Base-by-base conservation (phyloP, 2,888 invertebrate species). In the Galeopsomyia nigrocyanea region DNA sequence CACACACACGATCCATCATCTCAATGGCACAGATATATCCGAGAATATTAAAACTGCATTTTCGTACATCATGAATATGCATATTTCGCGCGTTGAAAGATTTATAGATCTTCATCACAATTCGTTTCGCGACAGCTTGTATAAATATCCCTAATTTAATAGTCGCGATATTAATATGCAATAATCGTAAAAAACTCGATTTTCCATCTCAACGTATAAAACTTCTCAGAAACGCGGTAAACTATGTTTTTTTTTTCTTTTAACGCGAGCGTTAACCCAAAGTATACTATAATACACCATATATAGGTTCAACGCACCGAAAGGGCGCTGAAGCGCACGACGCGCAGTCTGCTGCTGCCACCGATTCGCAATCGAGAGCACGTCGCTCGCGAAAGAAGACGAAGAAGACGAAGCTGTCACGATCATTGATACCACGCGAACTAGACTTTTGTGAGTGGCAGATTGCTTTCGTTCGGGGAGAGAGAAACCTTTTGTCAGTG, bases 1-100 rank as follows among this genome's bases (percentile, higher is more conserved):
- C 13, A 10, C 39, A 39, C 13, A 10, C 22, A 65, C 56, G 63
- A 65, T 73, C 68, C 61, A 73, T 73, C 64, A 61, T 50, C 60
- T 56, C 55, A 66, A 71, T 57, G 55, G 53, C 51, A 16, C 19
- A 66, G 67, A 71, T 67, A 5, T 5, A 5, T 5, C 5, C 19
- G 62, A 19, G 39, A 67, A 16, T 71, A 63, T 57, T 56, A 57
- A 71, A 62, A 71, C 22, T 46, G 26, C 50, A 64, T 63, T 49
- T 17, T 16, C 6, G n/a, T 53, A 16, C 46, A 19, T 50, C 51
- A 49, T 64, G 53, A 64, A 64, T 64, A 64, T 65, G 55, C 46
- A 47, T 47, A 16, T 53, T 19, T 21, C 49, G 39, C n/a, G 10
- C 31, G 21, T 47, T 26, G 5, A 0, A 51, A 16, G 21, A 19